These are phyloP conservation scores for Drosophila mercatorum DNA, from an alignment of 2,888 invertebrate genomes.

Conservation along the genomic window DNA sequence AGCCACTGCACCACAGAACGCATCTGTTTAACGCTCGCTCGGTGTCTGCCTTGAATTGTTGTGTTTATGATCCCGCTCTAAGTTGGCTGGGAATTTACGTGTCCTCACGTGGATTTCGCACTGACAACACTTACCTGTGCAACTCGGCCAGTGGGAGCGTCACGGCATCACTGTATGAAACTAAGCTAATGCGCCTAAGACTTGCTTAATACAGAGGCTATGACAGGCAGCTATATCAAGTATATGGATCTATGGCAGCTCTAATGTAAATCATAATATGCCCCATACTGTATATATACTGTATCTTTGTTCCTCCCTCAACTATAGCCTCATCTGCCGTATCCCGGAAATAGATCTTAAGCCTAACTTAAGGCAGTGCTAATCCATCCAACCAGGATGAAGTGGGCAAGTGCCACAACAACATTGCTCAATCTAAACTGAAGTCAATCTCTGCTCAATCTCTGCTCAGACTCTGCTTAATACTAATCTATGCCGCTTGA, in stretches of 20 bases:
- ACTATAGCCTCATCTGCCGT: neutral
- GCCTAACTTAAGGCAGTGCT: neutral
- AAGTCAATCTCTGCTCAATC: conserved; percentile 2
- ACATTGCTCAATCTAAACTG: neutral
- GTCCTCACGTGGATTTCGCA: conserved; percentile 2
- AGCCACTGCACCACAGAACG: conserved; percentile 25
- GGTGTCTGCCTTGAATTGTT: neutral
- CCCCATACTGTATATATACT: too few species aligned
- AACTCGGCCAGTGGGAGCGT: neutral
- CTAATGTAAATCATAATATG: too few species aligned
- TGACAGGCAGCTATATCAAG: too few species aligned
- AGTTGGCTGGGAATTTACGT: conserved; percentile 68
- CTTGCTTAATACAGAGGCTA: too few species aligned
- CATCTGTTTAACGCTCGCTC: conserved; percentile 59
- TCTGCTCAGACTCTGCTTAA: neutral
- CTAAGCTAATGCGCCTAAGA: too few species aligned
- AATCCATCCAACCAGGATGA: neutral
- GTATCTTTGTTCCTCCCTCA: too few species aligned
- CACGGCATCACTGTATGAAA: too few species aligned
- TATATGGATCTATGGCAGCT: too few species aligned
- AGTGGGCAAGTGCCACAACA: neutral
- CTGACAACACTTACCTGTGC: conserved; percentile 5
- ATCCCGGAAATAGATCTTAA: neutral
- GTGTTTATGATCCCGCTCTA: neutral
- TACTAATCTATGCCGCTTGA: neutral